Evolutionary conservation across 2,113 vertebrate genomes (phyloP).

Genomic region (Salvelinus sp.): DNA sequence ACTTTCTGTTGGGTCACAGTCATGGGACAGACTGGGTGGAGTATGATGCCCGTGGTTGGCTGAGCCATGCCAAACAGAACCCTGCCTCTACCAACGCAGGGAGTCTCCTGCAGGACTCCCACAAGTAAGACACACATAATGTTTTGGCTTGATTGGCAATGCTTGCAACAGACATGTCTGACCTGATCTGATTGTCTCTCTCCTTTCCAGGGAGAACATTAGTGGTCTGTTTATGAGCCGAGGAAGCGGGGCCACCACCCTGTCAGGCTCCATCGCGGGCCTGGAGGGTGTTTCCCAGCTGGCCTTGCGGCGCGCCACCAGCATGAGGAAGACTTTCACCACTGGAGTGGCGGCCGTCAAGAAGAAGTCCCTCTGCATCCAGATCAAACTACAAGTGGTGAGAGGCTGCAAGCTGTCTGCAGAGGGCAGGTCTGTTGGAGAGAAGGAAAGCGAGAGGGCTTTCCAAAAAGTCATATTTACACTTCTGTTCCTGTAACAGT

Average conservation of each 20-base stretch:
- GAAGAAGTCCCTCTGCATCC: slow-evolving; percentile 93
- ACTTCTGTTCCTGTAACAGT: neutral
- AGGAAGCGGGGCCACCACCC: slow-evolving; percentile 74
- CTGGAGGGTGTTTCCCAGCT: slow-evolving; percentile 92
- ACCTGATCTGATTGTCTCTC: neutral
- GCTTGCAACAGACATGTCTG: neutral
- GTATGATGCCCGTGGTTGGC: slow-evolving; percentile 85
- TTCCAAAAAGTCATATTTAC: too few relatives aligned
- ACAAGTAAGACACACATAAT: slow-evolving; percentile 80
- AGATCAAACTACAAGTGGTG: slow-evolving; percentile 98
- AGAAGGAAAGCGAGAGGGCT: too few relatives aligned
- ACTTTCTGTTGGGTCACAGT: slow-evolving; percentile 94
- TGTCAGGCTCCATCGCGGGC: slow-evolving; percentile 91
- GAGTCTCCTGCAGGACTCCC: slow-evolving; percentile 87
- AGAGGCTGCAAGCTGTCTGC: slow-evolving; percentile 52
- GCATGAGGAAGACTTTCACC: slow-evolving; percentile 96
- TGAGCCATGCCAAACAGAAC: slow-evolving; percentile 88
- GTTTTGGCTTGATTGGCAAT: neutral
- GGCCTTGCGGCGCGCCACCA: slow-evolving; percentile 86
- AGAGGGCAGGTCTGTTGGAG: neutral
- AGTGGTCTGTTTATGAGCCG: slow-evolving; percentile 87
- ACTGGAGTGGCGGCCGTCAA: slow-evolving; percentile 88
- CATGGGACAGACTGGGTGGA: slow-evolving; percentile 95
- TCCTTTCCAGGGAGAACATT: slow-evolving; percentile 85
- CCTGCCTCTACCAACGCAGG: slow-evolving; percentile 83